Evolutionary conservation across 2,113 vertebrate species (phyloP).

Genomic region (Atlantisia rogersi): DNA sequence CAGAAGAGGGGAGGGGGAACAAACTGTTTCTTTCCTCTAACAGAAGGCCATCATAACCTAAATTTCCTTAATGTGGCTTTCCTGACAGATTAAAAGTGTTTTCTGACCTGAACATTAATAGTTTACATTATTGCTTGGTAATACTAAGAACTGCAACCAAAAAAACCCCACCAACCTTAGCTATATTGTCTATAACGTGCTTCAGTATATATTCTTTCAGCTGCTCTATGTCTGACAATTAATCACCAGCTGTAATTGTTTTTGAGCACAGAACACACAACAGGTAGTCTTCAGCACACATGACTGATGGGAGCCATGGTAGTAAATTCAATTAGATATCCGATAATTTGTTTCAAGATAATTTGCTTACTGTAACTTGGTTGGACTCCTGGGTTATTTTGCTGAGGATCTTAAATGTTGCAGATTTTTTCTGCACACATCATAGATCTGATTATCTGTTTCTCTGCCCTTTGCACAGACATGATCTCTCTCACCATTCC

Average conservation of each 20-base stretch:
- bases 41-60: neutral
- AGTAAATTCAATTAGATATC: conserved; percentile 21
- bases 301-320: neutral
- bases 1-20: accelerated
- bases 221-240: neutral
- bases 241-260: neutral
- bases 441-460: conserved; percentile 23
- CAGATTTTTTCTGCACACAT: neutral
- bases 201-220: neutral
- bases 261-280: neutral
- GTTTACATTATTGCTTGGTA: neutral
- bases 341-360: conserved; percentile 15
- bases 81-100: neutral
- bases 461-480: neutral
- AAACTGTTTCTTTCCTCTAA: neutral
- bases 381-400: conserved; percentile 3
- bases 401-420: conserved; percentile 7
- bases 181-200: neutral
- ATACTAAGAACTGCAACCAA: neutral
- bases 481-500: neutral
- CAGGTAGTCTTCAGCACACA: neutral
- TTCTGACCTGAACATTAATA: neutral
- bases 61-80: neutral
- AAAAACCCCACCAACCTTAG: neutral
- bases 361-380: conserved; percentile 29